Evolutionary conservation across 2,888 invertebrate genomes (phyloP), one percentile per base, ranked within the genome.

Genomic region (Lutraria lutraria): DNA sequence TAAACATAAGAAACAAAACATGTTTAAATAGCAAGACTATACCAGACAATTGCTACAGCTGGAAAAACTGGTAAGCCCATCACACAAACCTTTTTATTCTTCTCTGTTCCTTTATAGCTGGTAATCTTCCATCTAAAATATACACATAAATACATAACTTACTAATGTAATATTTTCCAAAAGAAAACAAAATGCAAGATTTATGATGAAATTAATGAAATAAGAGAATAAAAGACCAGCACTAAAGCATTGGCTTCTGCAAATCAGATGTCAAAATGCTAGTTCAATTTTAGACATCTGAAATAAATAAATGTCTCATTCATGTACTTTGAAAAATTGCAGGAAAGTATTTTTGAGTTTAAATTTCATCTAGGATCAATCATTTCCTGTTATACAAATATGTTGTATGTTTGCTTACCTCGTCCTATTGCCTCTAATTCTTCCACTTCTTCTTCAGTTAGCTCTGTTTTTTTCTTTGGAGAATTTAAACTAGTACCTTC

Each of bases 401-500:
- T 43, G 8, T 15, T 1, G 0, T 21, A 60, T 15, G 6, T n/a
- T 31, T 43, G 60, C 87, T 83, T 54, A 92, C 92, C 89, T 86
- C 88, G 89, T 31, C 90, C 92, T 43, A 92, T 92, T 19, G 80
- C 81, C 43, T 88, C 88, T n/a, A 89, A 25, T 53, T 89, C 91
- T 53, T 87, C 86, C 29, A 89, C 91, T 60, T 89, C 92, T 81
- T 90, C 93, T 56, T 90, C 89, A 15, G 82, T 56, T n/a, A 87
- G 31, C 1, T 89, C 94, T 52, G 85, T 83, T 68, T 92, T 88
- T 76, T 93, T 92, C 87, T 93, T 93, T 29, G 96, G 95, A 54
- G 96, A 95, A 83, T 92, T 91, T 81, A 96, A 91, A 31, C 94
- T 86, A 25, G 95, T 94, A 0, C 96, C 96, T 88, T 95, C 95